phyloP scores from a whole-genome alignment of 2,888 invertebrate genomes.

The Drosophila nr. perissopoda region DNA sequence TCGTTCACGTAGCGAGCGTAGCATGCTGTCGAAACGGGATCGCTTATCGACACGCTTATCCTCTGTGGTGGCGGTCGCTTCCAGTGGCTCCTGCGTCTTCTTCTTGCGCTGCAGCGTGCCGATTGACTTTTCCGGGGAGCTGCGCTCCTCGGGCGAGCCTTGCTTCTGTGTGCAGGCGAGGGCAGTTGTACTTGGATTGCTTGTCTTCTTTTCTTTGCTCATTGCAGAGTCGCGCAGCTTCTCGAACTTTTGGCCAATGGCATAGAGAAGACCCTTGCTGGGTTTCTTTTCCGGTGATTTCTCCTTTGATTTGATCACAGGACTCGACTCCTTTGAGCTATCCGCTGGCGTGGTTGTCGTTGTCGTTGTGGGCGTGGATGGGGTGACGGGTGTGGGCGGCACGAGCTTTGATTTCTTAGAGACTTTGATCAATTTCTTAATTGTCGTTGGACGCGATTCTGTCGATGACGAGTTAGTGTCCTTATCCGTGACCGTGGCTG shows the following conservation, averaged over 20 bases:
- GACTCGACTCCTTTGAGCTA: slow-evolving; percentile 82
- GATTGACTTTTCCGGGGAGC: slow-evolving; percentile 55
- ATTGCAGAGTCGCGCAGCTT: slow-evolving; percentile 87
- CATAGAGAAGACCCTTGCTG: slow-evolving; percentile 88
- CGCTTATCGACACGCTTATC: slow-evolving; percentile 82
- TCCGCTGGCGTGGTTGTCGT: slow-evolving; percentile 61
- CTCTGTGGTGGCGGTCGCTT: slow-evolving; percentile 30
- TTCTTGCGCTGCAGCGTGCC: slow-evolving; percentile 86
- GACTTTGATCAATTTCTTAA: slow-evolving; percentile 75
- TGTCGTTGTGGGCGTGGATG: slow-evolving; percentile 72
- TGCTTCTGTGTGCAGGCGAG: slow-evolving; percentile 74
- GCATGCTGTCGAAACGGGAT: slow-evolving; percentile 86
- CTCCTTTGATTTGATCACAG: slow-evolving; percentile 75
- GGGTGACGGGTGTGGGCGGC: slow-evolving; percentile 74
- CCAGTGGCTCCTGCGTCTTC: slow-evolving; percentile 65
- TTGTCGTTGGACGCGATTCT: slow-evolving; percentile 65
- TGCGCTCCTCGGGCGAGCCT: slow-evolving; percentile 63
- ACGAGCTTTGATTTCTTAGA: slow-evolving; percentile 80
- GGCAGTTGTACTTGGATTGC: slow-evolving; percentile 47
- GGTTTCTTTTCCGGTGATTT: slow-evolving; percentile 87
- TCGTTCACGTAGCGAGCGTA: slow-evolving; percentile 88
- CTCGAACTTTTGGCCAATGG: slow-evolving; percentile 91
- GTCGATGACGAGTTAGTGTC: slow-evolving; percentile 62
- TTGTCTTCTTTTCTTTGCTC: slow-evolving; percentile 82
- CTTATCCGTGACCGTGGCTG: slow-evolving; percentile 45